Base-by-base conservation (phyloP, 2,797 vertebrate genomes). In the Artibeus jamaicensis region DNA sequence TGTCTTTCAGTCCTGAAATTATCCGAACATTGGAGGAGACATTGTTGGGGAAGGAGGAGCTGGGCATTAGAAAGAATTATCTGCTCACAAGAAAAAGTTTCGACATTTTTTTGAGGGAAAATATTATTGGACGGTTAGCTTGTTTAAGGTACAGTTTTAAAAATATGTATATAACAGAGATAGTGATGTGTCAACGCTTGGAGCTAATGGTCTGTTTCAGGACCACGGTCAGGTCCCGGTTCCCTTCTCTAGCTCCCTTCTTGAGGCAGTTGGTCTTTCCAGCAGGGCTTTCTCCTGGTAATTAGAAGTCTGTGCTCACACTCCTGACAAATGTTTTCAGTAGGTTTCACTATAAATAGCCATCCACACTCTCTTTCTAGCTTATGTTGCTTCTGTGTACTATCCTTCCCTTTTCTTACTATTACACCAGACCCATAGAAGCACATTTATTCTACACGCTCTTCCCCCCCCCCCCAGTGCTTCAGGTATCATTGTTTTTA, bases 221-320 rank as follows among this genome's bases (percentile, higher is more conserved):
- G 86, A 98, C 98, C 96, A 97, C 93, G 98, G 98, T 94, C 96
- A 98, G 98, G 59, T 97, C 98, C 89, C 16, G 1, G 12, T 9
- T 83, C 44, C 29, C 16, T 53, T 0, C n/a, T 70, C 18, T 50
- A 15, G 39, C 87, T 92, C 9, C 37, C 0, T 29, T 10, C 22
- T 3, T 0, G 29, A 71, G 24, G 55, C 39, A 1, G 19, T 4
- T 37, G 50, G 19, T 62, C 77, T 85, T 59, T 57, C 29, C 37
- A 48, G 34, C 5, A 53, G 42, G 32, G 32, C 29, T 93, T 48
- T 42, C 62, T 6, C 34, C n/a, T 71, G 44, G 55, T 22, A 59
- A 16, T 26, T 48, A 44, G 68, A 39, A 70, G 44, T 24, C 46
- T 74, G 19, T 50, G 12, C 37, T 42, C 37, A 59, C 37, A 32